These are phyloP conservation scores for Papilio glaucus DNA, from an alignment of 1,140 invertebrate genomes.

Conservation along the genomic window DNA sequence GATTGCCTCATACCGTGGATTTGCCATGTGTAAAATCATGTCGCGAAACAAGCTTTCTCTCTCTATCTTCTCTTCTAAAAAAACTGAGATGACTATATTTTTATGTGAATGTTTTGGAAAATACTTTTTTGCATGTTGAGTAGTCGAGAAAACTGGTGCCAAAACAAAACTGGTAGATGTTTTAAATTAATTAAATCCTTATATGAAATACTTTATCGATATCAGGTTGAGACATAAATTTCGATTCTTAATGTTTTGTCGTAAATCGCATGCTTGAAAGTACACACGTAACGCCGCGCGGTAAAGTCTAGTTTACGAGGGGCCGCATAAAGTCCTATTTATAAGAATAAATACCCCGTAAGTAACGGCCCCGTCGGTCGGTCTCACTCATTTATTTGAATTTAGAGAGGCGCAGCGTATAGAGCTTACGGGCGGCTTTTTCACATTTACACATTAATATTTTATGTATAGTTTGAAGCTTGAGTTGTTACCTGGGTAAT, in stretches of 20 bases:
- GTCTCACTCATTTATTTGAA: constrained; percentile 25
- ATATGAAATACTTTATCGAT: not conserved
- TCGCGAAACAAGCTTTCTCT: too few relatives aligned
- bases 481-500: too few relatives aligned
- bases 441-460: not conserved
- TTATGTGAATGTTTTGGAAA: too few relatives aligned
- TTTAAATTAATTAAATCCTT: not conserved
- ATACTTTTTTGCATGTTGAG: too few relatives aligned
- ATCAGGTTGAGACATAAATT: not conserved
- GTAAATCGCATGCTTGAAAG: constrained; percentile 3
- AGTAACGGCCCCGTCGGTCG: constrained; percentile 28
- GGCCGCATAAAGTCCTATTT: constrained; percentile 42
- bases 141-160: too few relatives aligned
- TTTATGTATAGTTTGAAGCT: not conserved
- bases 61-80: too few relatives aligned
- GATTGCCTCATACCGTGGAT: too few relatives aligned
- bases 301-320: constrained; percentile 41
- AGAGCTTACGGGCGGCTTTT: not conserved
- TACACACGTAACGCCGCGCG: constrained; percentile 12
- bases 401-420: constrained; percentile 15
- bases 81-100: too few relatives aligned
- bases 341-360: constrained; percentile 43
- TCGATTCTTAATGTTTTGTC: not conserved
- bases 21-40: too few relatives aligned
- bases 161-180: too few relatives aligned